phyloP scores from a whole-genome alignment of 2,113 vertebrate genomes.

The Gymnorhina tibicen region DNA sequence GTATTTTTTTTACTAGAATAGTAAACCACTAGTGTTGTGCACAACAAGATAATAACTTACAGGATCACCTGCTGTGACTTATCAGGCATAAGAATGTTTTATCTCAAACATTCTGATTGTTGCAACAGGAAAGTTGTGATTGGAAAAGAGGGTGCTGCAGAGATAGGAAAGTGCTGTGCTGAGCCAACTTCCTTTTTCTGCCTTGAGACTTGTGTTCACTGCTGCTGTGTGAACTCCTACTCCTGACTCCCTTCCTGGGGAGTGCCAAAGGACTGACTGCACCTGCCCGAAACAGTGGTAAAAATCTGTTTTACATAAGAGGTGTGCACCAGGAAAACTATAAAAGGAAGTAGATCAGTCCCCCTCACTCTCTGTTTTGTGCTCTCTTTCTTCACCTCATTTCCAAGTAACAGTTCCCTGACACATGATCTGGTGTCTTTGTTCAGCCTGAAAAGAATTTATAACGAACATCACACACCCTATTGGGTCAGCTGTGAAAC shows the following conservation, averaged over 20 bases:
- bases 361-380: rapidly evolving
- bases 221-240: background rate
- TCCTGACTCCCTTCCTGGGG: background rate
- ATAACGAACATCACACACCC: no score
- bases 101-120: background rate
- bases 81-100: background rate
- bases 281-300: rapidly evolving
- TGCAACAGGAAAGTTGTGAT: background rate
- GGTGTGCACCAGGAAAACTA: background rate
- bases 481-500: rapidly evolving
- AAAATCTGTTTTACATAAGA: background rate
- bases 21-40: background rate
- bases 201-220: background rate
- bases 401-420: background rate
- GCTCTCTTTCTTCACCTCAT: background rate
- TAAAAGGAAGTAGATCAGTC: background rate
- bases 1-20: background rate
- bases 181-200: background rate
- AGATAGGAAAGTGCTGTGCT: rapidly evolving
- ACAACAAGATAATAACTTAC: background rate
- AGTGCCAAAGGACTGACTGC: background rate
- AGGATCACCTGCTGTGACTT: background rate
- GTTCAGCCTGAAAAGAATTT: background rate
- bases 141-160: background rate
- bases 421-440: rapidly evolving